Percentiles rank a stretch among this genome's conserved stretches.
phyloP scores from a whole-genome alignment of 2,797 vertebrate genomes.

The Psittacula derbiana region DNA sequence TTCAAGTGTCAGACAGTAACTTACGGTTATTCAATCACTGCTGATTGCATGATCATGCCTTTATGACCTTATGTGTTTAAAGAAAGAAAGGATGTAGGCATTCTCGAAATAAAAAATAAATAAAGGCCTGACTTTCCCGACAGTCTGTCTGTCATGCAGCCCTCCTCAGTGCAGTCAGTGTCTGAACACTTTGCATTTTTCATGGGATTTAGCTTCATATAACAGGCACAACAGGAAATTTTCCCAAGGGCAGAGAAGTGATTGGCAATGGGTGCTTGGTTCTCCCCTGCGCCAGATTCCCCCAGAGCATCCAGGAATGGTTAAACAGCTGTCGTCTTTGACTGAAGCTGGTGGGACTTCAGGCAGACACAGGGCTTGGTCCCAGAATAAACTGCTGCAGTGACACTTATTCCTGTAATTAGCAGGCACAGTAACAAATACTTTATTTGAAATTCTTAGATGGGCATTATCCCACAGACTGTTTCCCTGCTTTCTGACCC shows the following conservation, averaged over 20 bases:
- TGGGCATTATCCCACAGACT: background rate
- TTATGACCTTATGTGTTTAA: background rate
- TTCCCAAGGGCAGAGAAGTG: background rate
- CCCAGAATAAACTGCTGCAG: background rate
- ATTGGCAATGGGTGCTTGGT: background rate
- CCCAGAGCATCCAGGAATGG: background rate
- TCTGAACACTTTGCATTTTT: background rate
- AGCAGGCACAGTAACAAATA: background rate
- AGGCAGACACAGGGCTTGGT: background rate
- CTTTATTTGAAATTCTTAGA: background rate
- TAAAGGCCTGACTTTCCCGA: background rate
- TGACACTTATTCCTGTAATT: background rate
- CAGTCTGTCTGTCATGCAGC: background rate
- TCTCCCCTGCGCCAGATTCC: background rate
- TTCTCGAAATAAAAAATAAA: background rate
- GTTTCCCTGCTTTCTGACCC: background rate
- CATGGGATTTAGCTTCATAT: background rate
- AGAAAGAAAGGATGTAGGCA: background rate
- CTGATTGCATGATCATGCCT: conserved; percentile 7
- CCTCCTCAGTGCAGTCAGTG: background rate
- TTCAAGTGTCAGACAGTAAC: conserved; percentile 38
- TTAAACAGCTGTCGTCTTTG: background rate
- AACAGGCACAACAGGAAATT: background rate
- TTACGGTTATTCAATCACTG: conserved; percentile 49
- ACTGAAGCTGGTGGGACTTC: background rate